Evolutionary conservation across 2,113 vertebrate species (phyloP), one percentile per base, ranked within the genome.

Genomic region (Struthidea cinerea): DNA sequence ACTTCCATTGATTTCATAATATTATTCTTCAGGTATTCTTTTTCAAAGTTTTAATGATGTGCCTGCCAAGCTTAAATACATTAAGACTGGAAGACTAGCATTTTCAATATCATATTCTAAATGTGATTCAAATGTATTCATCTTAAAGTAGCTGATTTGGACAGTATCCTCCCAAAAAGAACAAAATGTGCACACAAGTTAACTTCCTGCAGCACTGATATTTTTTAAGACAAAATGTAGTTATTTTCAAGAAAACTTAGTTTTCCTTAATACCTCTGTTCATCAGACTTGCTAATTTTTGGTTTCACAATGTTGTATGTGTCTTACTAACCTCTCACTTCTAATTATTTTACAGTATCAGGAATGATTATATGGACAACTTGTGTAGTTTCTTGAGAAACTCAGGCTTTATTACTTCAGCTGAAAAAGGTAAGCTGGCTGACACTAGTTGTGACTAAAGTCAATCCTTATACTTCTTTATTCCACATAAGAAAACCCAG

Each of bases 181-280:
- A 1, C 4, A 70, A 74, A 74, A 53, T 8, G 0, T 28, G 28
- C 5, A 37, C 1, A 1, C 7, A 35, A 69, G 16, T 27, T 67
- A 68, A 1, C 13, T 87, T 84, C 15, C 42, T 35, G 7, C 4
- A 70, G 9, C 21, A 70, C 11, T 37, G 11, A 12, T 0, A 10
- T 47, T 68, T 69, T 84, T 69, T 5, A 12, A 67, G 14, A 33
- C 1, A 50, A 63, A 71, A 75, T 9, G 21, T 21, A 50, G 4
- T 11, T 22, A n/a, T 17, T 89, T 91, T 68, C 64, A 71, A 73
- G 35, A 56, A 79, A 79, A 49, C 13, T 11, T 9, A 21, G 1
- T 49, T 69, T 80, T 73, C 1, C 17, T 53, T 61, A 14, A 33
- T 52, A 32, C 3, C 5, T 69, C 28, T 10, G 3, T 82, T 90